Evolutionary conservation across 2,888 invertebrate genomes (phyloP), one percentile per base, ranked within the genome.

Genomic region (Callosobruchus maculatus): DNA sequence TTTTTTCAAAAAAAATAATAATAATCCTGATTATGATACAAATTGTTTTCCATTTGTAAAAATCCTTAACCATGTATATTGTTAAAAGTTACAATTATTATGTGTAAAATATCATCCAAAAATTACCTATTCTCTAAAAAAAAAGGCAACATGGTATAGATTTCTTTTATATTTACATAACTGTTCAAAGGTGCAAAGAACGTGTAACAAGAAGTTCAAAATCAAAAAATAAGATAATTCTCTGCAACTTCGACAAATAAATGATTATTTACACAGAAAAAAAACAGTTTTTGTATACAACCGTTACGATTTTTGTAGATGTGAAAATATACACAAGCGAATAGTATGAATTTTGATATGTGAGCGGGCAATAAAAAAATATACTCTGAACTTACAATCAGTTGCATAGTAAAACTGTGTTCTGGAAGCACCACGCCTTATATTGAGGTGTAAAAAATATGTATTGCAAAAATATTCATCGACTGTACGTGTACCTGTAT

Each of bases 121-220:
- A 81, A 80, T 13, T 80, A 82, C 78, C 78, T 79, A 79, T 79
- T 78, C 74, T 78, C 76, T 78, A 79, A 74, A 79, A 81, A 79
- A 81, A 80, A 84, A 84, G 84, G 84, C 84, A 84, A 82, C 83
- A 79, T 82, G 84, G 84, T 83, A 81, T 81, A 82, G 78, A 80
- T 77, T 78, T 78, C 75, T 81, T 49, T 49, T 49, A 49, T 49
- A 49, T 49, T 13, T 82, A 82, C 80, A 81, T 72, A 78, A 74
- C 49, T 73, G 31, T 31, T 74, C 76, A 77, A 77, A 76, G 77
- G 76, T 78, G 77, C 74, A 77, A 76, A 74, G 74, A 77, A 76
- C 72, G 69, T 22, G 69, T 22, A 21, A 73, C 67, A 30, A 74
- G 49, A 13, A 68, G 13, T 9, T 68, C 21, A 21, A 70, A 26